These are phyloP conservation scores for Mugil cephalus DNA, from an alignment of 2,113 vertebrate genomes.

Conservation along the genomic window DNA sequence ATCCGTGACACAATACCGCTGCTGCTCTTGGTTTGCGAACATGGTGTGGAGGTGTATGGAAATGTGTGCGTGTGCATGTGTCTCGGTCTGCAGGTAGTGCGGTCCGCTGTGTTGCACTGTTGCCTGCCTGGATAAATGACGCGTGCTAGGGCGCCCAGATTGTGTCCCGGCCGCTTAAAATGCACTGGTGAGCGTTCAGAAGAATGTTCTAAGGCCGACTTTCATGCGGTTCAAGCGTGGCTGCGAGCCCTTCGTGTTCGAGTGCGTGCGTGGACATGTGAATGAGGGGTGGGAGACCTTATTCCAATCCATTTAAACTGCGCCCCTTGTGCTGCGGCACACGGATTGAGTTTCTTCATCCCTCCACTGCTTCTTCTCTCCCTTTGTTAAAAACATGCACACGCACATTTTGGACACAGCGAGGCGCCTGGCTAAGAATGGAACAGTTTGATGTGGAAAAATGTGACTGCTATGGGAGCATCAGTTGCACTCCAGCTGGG, in stretches of 20 bases:
- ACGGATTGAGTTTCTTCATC: slow-evolving; percentile 55
- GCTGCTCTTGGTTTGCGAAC: slow-evolving; percentile 39
- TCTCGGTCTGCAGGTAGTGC: slow-evolving; percentile 25
- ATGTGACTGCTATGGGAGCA: slow-evolving; percentile 45
- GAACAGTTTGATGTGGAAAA: slow-evolving; percentile 60
- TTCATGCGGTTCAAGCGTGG: slow-evolving; percentile 42
- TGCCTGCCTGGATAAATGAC: slow-evolving; percentile 38
- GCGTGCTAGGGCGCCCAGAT: slow-evolving; percentile 32
- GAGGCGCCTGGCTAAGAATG: slow-evolving; percentile 49
- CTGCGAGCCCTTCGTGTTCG: slow-evolving; percentile 50
- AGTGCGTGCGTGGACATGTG: slow-evolving; percentile 44
- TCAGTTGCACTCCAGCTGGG: slow-evolving; percentile 60
- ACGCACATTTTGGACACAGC: slow-evolving; percentile 20
- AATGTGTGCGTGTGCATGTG: slow-evolving; percentile 17
- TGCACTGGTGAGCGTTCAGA: slow-evolving; percentile 48
- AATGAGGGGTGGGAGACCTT: slow-evolving; percentile 48
- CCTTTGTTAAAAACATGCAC: slow-evolving; percentile 30
- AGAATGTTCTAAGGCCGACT: slow-evolving; percentile 42
- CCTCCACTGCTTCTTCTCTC: slow-evolving; percentile 20
- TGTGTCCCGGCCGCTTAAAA: slow-evolving; percentile 45
- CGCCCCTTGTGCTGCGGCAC: slow-evolving; percentile 53
- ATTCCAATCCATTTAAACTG: slow-evolving; percentile 73
- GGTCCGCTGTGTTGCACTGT: slow-evolving; percentile 11
- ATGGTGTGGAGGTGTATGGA: slow-evolving; percentile 26
- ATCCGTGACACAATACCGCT: slow-evolving; percentile 69